These are phyloP conservation scores for Acipenser transmontanus DNA, from an alignment of 2,797 vertebrate genomes.

Conservation along the genomic window DNA sequence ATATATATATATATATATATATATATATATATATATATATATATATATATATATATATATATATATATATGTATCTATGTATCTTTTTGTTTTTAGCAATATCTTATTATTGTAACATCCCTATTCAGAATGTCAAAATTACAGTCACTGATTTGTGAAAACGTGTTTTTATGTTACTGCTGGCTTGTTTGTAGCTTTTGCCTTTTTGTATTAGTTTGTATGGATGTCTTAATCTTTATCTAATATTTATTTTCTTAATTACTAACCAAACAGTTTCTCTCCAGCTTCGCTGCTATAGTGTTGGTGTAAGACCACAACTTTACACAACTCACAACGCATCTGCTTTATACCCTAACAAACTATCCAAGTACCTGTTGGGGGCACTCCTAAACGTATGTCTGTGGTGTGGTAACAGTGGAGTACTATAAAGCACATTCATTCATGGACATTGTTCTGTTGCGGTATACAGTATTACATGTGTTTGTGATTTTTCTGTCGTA, in stretches of 20 bases:
- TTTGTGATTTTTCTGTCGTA: constrained; percentile 59
- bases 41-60: no score
- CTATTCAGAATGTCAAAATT: constrained; percentile 65
- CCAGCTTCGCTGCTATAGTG: constrained; percentile 56
- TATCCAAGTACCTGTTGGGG: no score
- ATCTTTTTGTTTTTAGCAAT: no score
- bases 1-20: no score
- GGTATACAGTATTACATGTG: constrained; percentile 70
- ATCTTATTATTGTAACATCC: constrained; percentile 61
- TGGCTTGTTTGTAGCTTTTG: constrained; percentile 35
- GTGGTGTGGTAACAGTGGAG: no score
- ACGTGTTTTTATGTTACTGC: constrained; percentile 55
- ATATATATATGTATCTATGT: no score
- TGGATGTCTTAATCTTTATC: constrained; percentile 31
- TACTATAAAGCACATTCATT: no score
- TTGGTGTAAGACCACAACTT: constrained; percentile 60
- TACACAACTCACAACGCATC: constrained; percentile 51
- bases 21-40: no score
- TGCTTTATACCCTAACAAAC: constrained; percentile 60
- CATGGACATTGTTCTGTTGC: constrained; percentile 58
- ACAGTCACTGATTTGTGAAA: constrained; percentile 63
- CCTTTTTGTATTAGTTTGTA: constrained; percentile 63
- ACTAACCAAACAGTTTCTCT: constrained; percentile 43
- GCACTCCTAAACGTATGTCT: no score
- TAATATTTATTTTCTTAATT: constrained; percentile 29